These are phyloP conservation scores for Cavia aperea DNA, from an alignment of 2,113 vertebrate species.

Conservation along the genomic window DNA sequence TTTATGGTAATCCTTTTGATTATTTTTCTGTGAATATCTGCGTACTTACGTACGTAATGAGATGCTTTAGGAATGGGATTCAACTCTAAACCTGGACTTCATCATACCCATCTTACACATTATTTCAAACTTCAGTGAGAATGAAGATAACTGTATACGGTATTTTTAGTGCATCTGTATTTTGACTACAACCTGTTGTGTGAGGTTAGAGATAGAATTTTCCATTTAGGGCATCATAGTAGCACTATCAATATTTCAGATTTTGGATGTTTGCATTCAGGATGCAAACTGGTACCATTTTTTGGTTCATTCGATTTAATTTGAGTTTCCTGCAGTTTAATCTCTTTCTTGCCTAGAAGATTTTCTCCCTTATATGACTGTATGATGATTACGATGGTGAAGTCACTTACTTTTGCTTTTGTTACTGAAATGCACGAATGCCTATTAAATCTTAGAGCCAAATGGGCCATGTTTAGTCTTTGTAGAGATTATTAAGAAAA, in stretches of 20 bases:
- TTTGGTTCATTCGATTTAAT: rapidly evolving
- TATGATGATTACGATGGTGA: no score
- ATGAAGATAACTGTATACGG: not conserved
- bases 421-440: not conserved
- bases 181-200: not conserved
- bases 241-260: not conserved
- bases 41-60: not conserved
- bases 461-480: not conserved
- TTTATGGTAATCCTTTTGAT: not conserved
- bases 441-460: not conserved
- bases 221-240: not conserved
- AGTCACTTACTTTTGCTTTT: not conserved
- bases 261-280: not conserved
- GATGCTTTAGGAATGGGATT: not conserved
- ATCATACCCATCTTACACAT: not conserved
- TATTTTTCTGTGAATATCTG: not conserved
- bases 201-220: not conserved
- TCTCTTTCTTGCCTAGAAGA: no score
- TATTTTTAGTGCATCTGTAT: not conserved
- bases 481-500: not conserved
- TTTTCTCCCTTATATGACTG: not conserved
- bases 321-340: not conserved
- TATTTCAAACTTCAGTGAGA: not conserved
- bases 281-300: not conserved
- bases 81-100: no score